These are phyloP conservation scores for Dysmachus trigonus DNA, from an alignment of 2,888 invertebrate genomes.

Conservation along the genomic window DNA sequence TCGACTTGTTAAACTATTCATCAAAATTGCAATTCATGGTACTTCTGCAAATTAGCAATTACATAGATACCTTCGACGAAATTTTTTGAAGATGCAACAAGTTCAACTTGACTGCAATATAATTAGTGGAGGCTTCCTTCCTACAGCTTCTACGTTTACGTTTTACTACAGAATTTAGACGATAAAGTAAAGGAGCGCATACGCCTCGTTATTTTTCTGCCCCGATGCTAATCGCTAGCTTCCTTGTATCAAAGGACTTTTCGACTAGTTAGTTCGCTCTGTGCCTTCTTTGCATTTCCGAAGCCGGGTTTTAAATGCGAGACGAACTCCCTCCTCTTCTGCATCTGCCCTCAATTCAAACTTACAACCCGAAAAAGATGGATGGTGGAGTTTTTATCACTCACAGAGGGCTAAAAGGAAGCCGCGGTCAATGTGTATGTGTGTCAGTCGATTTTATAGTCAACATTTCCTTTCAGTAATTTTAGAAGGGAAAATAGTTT, in stretches of 20 bases:
- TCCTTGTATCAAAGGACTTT: background rate
- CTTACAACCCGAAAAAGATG: background rate
- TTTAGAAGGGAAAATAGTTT: background rate
- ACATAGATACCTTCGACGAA: background rate
- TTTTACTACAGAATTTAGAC: background rate
- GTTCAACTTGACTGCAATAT: background rate
- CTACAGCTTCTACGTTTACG: background rate
- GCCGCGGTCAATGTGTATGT: background rate
- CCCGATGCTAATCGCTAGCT: background rate
- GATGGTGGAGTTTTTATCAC: background rate
- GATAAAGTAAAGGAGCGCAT: background rate
- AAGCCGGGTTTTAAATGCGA: background rate
- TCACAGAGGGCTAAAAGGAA: background rate
- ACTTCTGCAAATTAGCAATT: background rate
- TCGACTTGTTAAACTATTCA: background rate
- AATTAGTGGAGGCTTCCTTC: background rate
- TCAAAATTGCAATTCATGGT: background rate
- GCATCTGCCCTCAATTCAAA: background rate
- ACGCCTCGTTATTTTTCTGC: background rate
- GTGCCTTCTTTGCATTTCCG: background rate
- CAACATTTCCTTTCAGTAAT: background rate
- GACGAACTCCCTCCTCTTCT: background rate
- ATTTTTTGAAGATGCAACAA: background rate
- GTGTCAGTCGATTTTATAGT: background rate
- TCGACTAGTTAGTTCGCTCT: background rate